These are phyloP conservation scores for Spea hammondii DNA, from an alignment of 2,797 vertebrate genomes.

Conservation along the genomic window DNA sequence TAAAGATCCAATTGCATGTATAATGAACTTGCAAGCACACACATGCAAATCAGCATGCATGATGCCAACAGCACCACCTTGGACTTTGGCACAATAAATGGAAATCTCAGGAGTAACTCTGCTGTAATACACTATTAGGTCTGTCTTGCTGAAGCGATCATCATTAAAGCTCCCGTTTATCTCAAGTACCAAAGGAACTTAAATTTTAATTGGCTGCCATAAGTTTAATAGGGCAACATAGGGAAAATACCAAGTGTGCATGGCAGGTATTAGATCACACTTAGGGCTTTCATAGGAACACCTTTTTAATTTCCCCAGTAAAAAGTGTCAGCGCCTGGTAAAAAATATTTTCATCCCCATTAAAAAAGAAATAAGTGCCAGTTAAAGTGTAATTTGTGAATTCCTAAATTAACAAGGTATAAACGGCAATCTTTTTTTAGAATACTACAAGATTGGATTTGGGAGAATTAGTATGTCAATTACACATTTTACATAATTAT, in stretches of 20 bases:
- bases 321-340: conserved; percentile 27
- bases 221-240: conserved; percentile 38
- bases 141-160: neutral
- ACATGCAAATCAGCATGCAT: too few relatives aligned
- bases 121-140: too few relatives aligned
- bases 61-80: too few relatives aligned
- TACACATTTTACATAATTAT: conserved; percentile 41
- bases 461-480: conserved; percentile 28
- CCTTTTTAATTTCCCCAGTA: conserved; percentile 13
- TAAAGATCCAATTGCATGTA: too few relatives aligned
- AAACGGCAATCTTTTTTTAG: conserved; percentile 38
- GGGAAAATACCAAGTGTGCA: conserved; percentile 12
- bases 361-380: conserved; percentile 12
- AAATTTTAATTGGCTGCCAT: conserved; percentile 37
- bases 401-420: conserved; percentile 35
- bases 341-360: conserved; percentile 19
- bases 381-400: conserved; percentile 44
- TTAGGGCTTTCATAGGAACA: conserved; percentile 10
- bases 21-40: too few relatives aligned
- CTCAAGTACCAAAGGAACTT: conserved; percentile 20
- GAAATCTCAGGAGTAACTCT: too few relatives aligned
- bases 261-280: conserved; percentile 23
- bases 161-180: conserved; percentile 19
- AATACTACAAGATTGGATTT: conserved; percentile 31
- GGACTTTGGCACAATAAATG: too few relatives aligned